A percentile compares a stretch with the other conserved stretches of the same genome.
These are phyloP conservation scores for Tenebrio molitor DNA, from an alignment of 1,140 invertebrate genomes.

Conservation along the genomic window DNA sequence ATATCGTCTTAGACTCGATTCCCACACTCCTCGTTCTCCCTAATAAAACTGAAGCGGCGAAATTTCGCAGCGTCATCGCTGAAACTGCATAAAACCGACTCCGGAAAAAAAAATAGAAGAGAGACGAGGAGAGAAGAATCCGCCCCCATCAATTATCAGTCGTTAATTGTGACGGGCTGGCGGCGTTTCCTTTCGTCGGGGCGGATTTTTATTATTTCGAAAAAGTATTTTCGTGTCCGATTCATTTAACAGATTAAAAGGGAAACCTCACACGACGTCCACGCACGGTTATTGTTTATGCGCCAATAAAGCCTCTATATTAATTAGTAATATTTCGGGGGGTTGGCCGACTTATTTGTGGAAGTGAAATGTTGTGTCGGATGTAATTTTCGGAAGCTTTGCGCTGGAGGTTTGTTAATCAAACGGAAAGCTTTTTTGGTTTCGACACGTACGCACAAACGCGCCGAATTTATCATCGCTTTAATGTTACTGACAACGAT, in stretches of 20 bases:
- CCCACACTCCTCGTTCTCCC: background rate
- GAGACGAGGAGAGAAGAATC: too few relatives aligned
- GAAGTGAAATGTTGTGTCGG: constrained; percentile 38
- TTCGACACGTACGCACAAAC: constrained; percentile 34
- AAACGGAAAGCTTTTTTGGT: constrained; percentile 40
- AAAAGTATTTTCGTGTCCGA: constrained; percentile 25
- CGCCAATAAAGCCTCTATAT: constrained; percentile 18
- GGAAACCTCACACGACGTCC: background rate
- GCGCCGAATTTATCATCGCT: constrained; percentile 29
- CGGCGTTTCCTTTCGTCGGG: background rate
- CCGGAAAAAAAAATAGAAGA: constrained; percentile 3
- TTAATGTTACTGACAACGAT: constrained; percentile 36
- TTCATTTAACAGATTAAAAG: constrained; percentile 18
- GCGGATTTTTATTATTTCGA: constrained; percentile 11
- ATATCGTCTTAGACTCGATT: constrained; percentile 27
- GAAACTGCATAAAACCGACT: constrained; percentile 16
- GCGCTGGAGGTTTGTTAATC: constrained; percentile 30
- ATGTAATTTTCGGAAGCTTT: constrained; percentile 27
- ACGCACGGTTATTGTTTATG: constrained; percentile 28
- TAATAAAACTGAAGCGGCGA: constrained; percentile 19
- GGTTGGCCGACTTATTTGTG: constrained; percentile 20
- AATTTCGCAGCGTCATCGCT: constrained; percentile 17
- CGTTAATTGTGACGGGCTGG: constrained; percentile 4
- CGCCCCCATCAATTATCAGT: constrained; percentile 1
- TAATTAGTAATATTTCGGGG: constrained; percentile 22